Evolutionary conservation across 2,797 vertebrate genomes (phyloP), one percentile per base, ranked within the genome.

Genomic region (Pseudocheirus occidentalis): DNA sequence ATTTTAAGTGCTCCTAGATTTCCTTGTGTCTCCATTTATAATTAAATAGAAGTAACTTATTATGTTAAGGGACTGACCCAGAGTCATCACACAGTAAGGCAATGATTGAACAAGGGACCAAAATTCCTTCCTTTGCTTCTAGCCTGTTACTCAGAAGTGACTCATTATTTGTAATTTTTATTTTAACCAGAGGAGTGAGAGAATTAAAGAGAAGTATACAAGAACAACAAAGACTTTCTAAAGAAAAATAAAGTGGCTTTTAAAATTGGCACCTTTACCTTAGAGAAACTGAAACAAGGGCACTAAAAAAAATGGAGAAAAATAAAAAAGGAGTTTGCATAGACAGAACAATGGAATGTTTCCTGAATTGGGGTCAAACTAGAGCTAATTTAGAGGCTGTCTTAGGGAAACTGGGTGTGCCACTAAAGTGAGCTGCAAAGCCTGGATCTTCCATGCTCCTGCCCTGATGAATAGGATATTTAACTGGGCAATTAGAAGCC

Each of bases 131-230:
- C 73, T 57, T 90, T 94, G 96, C 97, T 97, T 97, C 96, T 97
- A 97, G 97, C 96, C 96, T 93, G 93, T 96, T 95, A 92, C 95
- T 98, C 97, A 97, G 92, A 54, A 93, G 89, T 97, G 97, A 98
- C 91, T 98, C 97, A 97, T 92, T 89, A 81, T 46, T 91, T 92
- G 93, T 55, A 97, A 97, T 95, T 95, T 97, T 93, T 54, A 54
- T 54, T 95, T 66, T 66, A 93, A 97, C 96, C 96, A 95, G 94
- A 95, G 96, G 62, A 95, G 57, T 53, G 91, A 92, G 56, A 56
- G 91, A 24, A 91, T 94, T 92, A 27, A 95, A 96, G 55, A 94
- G 92, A 89, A 93, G 93, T 90, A 55, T 29, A 62, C 73, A 92
- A 93, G 55, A 93, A 91, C 95, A 95, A 94, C 28, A 95, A 97